phyloP scores from a whole-genome alignment of 2,888 invertebrate genomes.

The Sarcophaga subvicina region DNA sequence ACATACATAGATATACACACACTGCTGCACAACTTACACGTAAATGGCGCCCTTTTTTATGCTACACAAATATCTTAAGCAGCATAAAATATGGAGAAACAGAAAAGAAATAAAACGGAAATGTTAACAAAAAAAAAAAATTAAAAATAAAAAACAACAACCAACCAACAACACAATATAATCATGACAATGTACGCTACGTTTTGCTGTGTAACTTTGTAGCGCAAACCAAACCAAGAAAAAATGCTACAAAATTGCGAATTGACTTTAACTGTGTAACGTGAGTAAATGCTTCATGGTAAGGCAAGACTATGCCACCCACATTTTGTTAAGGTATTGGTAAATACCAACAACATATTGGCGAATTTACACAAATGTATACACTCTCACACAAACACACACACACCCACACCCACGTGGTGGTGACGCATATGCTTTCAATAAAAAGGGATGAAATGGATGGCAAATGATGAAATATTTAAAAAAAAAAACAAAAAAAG shows the following conservation, averaged over 20 bases:
- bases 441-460: background rate
- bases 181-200: slow-evolving; percentile 11
- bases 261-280: slow-evolving; percentile 28
- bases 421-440: background rate
- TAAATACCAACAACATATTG: background rate
- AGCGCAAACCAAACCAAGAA: too few species aligned
- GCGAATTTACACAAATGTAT: background rate
- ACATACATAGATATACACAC: background rate
- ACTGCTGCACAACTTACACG: background rate
- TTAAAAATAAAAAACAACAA: background rate
- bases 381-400: background rate
- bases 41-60: background rate
- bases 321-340: background rate
- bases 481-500: too few species aligned
- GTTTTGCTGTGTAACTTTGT: background rate
- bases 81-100: slow-evolving; percentile 23
- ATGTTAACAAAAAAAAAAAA: slow-evolving; percentile 5
- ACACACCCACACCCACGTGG: too few species aligned
- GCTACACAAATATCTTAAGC: background rate
- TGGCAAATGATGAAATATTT: background rate
- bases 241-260: slow-evolving; percentile 24
- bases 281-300: background rate
- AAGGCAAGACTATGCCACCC: background rate
- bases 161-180: slow-evolving; percentile 34
- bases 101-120: slow-evolving; percentile 11